Base-by-base conservation (phyloP, 2,113 vertebrate species). In the Isurus oxyrinchus region DNA sequence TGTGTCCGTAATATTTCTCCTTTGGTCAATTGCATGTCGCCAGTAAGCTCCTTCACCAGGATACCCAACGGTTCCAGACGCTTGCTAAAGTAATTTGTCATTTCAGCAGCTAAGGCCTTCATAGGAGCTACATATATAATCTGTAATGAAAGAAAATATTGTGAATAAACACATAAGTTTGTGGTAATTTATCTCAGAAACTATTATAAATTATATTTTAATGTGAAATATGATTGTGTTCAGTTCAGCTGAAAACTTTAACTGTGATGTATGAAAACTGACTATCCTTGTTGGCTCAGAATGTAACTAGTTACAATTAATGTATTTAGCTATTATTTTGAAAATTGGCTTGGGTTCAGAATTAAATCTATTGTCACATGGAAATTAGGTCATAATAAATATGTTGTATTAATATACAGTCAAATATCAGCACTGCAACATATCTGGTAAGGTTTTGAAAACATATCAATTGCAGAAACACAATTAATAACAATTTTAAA, bases 81-180 rank as follows among this genome's bases (percentile, higher is more conserved):
- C 97, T 98, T 99, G 97, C 99, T 99, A 98, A 99, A 99, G 98
- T 99, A 99, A 97, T 99, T 99, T 97, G 99, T 99, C 99, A 99
- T 99, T 98, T 99, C 99, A 35, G 99, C 99, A 98, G 99, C 99
- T 98, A 99, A 97, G 97, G 99, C 99, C 97, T 99, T 99, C 99
- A 99, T 99, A 86, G 99, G 99, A 97, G 99, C 99, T 97, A 99
- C 99, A 96, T 99, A 99, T 10, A 99, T 98, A 96, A 99, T 98
- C 99, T 99, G 97, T 95, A 98, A 86, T 97, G 97, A 97, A 97
- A 97, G 97, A 98, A 99, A 97, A 98, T 95, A 76, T 76, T 63
- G 93, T 98, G 99, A 98, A 99, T 98, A 98, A 99, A 99, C 98
- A 98, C 98, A 97, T 97, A 98, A 98, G 97, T 96, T 97, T 97